Conservation (phyloP, 1,140 invertebrate species). For the Procambarus virginalis region DNA sequence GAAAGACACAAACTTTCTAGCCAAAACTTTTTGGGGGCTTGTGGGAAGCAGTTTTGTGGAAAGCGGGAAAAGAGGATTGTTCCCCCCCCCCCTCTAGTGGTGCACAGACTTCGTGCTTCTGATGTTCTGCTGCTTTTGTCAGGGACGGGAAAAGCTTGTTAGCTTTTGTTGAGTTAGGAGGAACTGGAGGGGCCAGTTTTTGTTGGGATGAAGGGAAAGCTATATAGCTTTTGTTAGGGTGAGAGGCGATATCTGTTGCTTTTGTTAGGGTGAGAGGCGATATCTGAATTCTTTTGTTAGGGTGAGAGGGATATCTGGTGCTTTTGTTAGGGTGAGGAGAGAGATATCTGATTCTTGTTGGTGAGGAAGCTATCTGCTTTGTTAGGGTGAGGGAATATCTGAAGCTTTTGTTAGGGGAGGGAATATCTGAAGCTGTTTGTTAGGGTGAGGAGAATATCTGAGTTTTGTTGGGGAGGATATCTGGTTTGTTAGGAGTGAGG, state of each 20-base stretch:
- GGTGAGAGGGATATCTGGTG: background rate
- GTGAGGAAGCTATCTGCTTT: too few relatives aligned
- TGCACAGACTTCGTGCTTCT: background rate
- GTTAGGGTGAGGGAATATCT: too few relatives aligned
- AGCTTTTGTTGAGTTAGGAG: background rate
- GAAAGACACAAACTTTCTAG: slow-evolving; percentile 24
- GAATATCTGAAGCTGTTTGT: background rate
- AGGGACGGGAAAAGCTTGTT: background rate
- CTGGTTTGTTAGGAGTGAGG: too few relatives aligned
- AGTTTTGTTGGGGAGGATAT: too few relatives aligned
- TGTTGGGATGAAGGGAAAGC: slow-evolving; percentile 16
- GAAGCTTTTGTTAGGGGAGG: background rate
- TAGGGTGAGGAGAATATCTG: too few relatives aligned
- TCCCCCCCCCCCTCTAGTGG: too few relatives aligned
- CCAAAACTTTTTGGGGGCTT: slow-evolving; percentile 3
- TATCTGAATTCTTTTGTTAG: slow-evolving; percentile 7
- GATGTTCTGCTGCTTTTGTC: background rate
- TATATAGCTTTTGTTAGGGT: background rate
- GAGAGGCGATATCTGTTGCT: background rate
- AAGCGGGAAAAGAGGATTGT: background rate
- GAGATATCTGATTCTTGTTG: too few relatives aligned
- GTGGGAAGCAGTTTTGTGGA: background rate
- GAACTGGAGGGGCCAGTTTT: background rate
- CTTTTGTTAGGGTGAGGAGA: background rate
- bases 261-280: background rate